These are phyloP conservation scores for Simalia tracyae DNA, from an alignment of 2,797 vertebrate species.

Conservation along the genomic window DNA sequence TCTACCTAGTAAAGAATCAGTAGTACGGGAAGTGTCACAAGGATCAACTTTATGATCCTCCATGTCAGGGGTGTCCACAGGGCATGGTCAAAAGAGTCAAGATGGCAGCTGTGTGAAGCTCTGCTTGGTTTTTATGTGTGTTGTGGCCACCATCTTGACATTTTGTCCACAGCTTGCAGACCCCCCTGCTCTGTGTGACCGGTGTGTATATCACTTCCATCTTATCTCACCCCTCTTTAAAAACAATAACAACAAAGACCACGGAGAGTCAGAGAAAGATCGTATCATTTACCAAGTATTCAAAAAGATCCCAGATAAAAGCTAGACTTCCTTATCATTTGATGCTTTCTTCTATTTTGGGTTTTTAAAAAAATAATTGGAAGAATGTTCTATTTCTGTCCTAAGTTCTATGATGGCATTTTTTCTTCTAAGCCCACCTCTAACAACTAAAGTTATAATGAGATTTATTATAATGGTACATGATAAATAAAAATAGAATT, in stretches of 20 bases:
- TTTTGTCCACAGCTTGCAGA: too few relatives aligned
- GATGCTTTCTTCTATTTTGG: background rate
- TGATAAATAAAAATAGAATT: background rate
- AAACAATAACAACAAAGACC: background rate
- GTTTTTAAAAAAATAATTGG: background rate
- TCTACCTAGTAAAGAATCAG: too few relatives aligned
- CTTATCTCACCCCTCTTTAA: background rate
- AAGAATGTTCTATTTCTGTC: background rate
- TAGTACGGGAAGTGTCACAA: too few relatives aligned
- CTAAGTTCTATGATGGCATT: background rate
- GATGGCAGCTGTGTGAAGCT: too few relatives aligned
- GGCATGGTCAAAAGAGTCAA: too few relatives aligned
- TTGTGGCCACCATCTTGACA: too few relatives aligned
- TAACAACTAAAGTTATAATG: background rate
- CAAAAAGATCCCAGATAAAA: background rate
- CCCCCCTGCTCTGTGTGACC: background rate
- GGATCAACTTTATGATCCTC: too few relatives aligned
- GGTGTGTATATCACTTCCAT: background rate
- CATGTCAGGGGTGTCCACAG: too few relatives aligned
- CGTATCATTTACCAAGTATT: background rate
- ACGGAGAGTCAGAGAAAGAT: background rate
- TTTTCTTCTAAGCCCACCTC: background rate
- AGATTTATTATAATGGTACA: background rate
- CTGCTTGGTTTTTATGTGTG: too few relatives aligned
- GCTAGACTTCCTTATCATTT: background rate